These are phyloP conservation scores for Aphelinus certus DNA, from an alignment of 1,140 invertebrate genomes.

Conservation along the genomic window DNA sequence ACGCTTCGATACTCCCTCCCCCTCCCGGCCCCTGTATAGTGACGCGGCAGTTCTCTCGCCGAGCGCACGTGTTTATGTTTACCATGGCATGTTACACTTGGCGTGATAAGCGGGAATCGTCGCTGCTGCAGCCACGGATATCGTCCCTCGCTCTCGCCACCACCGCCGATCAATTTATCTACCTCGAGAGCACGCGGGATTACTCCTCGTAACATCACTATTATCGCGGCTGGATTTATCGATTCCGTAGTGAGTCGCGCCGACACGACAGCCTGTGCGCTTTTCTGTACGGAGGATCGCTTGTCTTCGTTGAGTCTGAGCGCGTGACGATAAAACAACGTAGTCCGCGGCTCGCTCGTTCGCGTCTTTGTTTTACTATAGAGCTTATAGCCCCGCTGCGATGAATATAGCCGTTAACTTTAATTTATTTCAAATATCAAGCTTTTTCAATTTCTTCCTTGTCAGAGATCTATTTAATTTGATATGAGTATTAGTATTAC, in stretches of 20 bases:
- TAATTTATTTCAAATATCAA: no score
- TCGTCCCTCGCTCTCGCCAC: conserved; percentile 3
- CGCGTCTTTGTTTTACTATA: no score
- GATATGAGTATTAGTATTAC: no score
- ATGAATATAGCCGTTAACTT: no score
- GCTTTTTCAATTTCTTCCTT: no score
- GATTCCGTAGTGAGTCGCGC: conserved; percentile 28
- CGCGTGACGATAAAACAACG: conserved; percentile 17
- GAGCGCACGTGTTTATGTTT: no score
- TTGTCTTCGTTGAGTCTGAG: conserved; percentile 26
- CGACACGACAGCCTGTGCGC: conserved; percentile 25
- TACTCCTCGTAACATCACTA: conserved; percentile 37
- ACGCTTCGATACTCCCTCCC: no score
- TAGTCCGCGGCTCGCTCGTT: background rate
- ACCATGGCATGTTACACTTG: no score
- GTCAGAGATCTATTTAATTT: no score
- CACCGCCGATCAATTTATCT: conserved; percentile 37
- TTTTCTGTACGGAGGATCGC: conserved; percentile 22
- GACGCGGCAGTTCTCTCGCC: no score
- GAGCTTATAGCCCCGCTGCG: no score
- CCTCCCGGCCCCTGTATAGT: no score
- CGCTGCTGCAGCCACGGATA: background rate
- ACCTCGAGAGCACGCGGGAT: conserved; percentile 35
- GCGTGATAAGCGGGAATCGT: conserved; percentile 34
- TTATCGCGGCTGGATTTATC: conserved; percentile 39